These are phyloP conservation scores for Mesochorus sp. DNA, from an alignment of 2,888 invertebrate genomes.

Conservation along the genomic window DNA sequence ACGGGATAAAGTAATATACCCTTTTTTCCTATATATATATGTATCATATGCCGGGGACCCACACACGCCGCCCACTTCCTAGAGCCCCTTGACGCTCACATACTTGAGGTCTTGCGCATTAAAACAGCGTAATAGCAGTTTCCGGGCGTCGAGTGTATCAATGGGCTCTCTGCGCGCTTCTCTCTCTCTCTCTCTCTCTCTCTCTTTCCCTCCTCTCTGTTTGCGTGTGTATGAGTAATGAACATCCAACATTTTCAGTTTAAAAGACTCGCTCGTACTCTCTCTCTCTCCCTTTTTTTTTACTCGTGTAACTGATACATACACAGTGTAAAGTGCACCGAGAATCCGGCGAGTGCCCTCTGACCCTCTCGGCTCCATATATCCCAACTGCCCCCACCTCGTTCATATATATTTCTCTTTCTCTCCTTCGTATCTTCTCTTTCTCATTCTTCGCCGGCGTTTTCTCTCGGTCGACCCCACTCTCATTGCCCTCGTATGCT, in stretches of 20 bases:
- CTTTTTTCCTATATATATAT: no score
- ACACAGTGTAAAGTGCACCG: conserved; percentile 46
- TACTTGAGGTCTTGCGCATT: conserved; percentile 72
- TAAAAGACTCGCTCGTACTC: not conserved
- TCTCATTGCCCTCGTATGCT: conserved; percentile 61
- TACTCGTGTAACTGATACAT: conserved; percentile 11
- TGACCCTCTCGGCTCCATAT: conserved; percentile 55
- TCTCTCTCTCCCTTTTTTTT: not conserved
- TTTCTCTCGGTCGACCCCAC: conserved; percentile 5
- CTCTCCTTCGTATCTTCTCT: not conserved
- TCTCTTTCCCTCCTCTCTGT: conserved; percentile 19
- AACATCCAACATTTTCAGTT: conserved; percentile 47
- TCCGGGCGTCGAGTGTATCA: conserved; percentile 74
- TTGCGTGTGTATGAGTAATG: conserved; percentile 18
- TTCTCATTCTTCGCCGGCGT: conserved; percentile 16
- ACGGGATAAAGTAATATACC: conserved; percentile 56
- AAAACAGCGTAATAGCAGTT: conserved; percentile 78
- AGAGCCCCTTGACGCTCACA: conserved; percentile 76
- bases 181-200: conserved; percentile 47
- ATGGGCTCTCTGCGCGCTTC: no score
- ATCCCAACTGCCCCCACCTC: conserved; percentile 48
- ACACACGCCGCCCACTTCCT: conserved; percentile 75
- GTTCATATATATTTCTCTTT: conserved; percentile 8
- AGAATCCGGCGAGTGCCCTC: conserved; percentile 60
- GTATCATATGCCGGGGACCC: conserved; percentile 13